Conservation (phyloP, 1,140 invertebrate species). For the Pseudoatta argentina region DNA sequence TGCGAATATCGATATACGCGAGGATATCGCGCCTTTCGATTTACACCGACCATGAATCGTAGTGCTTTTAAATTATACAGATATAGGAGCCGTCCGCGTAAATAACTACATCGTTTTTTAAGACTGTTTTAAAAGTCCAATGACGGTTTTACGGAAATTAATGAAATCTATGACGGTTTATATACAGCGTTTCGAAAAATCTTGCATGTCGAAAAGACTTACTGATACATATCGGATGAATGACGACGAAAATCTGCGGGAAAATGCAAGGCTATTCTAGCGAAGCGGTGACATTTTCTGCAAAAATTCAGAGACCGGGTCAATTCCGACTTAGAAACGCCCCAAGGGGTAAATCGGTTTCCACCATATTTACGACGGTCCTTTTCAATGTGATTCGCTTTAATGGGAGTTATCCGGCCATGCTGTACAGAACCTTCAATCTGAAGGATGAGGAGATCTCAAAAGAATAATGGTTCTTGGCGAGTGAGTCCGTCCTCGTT, state of each 20-base stretch:
- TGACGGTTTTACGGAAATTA: neutral
- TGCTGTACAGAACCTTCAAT: constrained; percentile 46
- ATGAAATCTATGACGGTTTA: neutral
- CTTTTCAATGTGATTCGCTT: constrained; percentile 73
- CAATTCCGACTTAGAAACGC: constrained; percentile 62
- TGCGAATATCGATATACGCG: constrained; percentile 54
- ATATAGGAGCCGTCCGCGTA: constrained; percentile 12
- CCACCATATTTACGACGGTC: constrained; percentile 60
- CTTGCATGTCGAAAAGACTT: neutral
- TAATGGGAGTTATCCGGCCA: constrained; percentile 71
- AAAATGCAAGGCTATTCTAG: constrained; percentile 2
- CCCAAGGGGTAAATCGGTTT: constrained; percentile 65
- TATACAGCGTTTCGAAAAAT: neutral
- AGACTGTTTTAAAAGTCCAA: neutral
- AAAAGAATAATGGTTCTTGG: constrained; percentile 65
- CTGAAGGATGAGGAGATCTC: constrained; percentile 24
- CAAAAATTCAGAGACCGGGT: constrained; percentile 43
- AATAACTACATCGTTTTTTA: neutral
- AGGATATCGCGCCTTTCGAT: neutral
- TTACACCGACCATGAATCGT: constrained; percentile 29
- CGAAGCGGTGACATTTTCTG: constrained; percentile 35
- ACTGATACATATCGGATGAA: neutral
- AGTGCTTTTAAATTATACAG: constrained; percentile 1
- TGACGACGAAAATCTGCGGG: neutral
- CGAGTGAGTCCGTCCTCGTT: constrained; percentile 42